Evolutionary conservation across 2,888 invertebrate species (phyloP), one percentile per base, ranked within the genome.

Genomic region (Dasysyrphus albostriatus): DNA sequence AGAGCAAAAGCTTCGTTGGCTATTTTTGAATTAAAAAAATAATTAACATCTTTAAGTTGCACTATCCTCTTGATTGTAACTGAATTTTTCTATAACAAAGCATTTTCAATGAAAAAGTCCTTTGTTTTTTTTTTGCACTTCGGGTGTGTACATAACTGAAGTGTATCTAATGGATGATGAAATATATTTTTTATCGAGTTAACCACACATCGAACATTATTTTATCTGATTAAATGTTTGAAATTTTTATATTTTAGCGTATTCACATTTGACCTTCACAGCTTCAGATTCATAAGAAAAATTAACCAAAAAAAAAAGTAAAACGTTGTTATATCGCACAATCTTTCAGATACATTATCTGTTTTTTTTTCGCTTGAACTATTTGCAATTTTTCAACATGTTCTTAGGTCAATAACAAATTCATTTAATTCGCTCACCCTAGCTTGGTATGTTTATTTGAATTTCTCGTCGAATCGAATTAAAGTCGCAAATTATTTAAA

Each of bases 211-310:
- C 12, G 24, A 42, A 24, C 1, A 42, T 14, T 19, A 44, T 67
- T 74, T 51, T 39, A 6, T 54, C 44, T 44, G 54, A 58, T 37
- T 42, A 74, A 67, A 16, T 67, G 19, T 37, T 12, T 47, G 3
- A 29, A 32, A 12, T 39, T 47, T 63, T 32, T 44, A 32, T 34
- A 37, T 58, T 74, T 32, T 70, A 63, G 37, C 51, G 14, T 54
- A 54, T 69, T 80, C 65, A 80, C 61, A 72, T 59, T 65, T 80
- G 84, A 84, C 84, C 84, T 84, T 84, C 84, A 84, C 42, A 49
- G n/a, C 8, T 24, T 24, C 24, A 42, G 51, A 0, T 61, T 61
- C 12, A 24, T 19, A 14, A 24, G 10, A 10, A 29, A 29, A 49
- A 37, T 9, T 56, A 59, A 14, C 16, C 19, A 37, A 59, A 12